phyloP scores from a whole-genome alignment of 2,113 vertebrate species.

The Psophia crepitans region DNA sequence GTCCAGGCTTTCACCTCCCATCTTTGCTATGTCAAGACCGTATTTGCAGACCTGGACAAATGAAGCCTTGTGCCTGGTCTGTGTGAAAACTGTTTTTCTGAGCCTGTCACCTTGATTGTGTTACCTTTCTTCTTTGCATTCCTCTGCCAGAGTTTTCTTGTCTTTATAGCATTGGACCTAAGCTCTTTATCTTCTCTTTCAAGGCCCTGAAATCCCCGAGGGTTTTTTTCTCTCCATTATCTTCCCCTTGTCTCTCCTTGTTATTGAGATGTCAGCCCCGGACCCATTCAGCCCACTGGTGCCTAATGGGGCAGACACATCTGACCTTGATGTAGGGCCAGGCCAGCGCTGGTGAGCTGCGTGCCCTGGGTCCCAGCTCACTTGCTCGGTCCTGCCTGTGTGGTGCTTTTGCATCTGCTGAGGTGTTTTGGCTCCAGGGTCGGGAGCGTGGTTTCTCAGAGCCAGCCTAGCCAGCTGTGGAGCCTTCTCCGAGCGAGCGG shows the following conservation, averaged over 20 bases:
- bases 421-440: background rate
- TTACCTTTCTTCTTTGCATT: background rate
- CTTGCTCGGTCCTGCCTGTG: rapidly evolving
- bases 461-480: background rate
- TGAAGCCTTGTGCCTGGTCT: background rate
- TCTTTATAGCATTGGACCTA: background rate
- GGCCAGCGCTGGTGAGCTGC: background rate
- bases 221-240: background rate
- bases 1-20: background rate
- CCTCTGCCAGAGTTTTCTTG: background rate
- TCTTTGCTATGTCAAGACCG: background rate
- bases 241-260: background rate
- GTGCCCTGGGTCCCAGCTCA: rapidly evolving
- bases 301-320: background rate
- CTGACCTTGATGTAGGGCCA: background rate
- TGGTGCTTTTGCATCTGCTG: background rate
- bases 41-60: background rate
- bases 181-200: constrained; percentile 15
- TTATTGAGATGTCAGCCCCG: background rate
- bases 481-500: background rate
- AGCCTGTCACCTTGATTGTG: background rate
- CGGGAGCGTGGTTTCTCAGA: rapidly evolving
- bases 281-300: rapidly evolving
- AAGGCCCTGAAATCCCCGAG: background rate
- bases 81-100: background rate